Evolutionary conservation across 2,797 vertebrate genomes (phyloP).

Genomic region (Pseudotriccus pelzelni): DNA sequence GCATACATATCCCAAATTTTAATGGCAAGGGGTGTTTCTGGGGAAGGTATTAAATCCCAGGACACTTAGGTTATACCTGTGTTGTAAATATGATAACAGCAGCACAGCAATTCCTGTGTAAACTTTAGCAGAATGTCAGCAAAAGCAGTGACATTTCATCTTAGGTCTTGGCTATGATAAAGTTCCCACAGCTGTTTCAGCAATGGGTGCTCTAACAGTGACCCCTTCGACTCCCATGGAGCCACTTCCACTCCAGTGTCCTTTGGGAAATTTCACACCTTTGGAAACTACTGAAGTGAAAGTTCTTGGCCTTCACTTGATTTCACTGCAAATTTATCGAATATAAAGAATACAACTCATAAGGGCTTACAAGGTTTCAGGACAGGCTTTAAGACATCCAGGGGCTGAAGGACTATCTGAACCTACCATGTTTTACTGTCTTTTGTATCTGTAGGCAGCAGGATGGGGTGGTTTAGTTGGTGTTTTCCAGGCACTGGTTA

Average conservation of each 20-base stretch:
- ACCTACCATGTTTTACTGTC: background rate
- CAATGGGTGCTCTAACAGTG: background rate
- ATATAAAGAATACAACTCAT: background rate
- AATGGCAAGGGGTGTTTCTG: background rate
- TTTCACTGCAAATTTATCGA: background rate
- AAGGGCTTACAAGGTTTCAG: background rate
- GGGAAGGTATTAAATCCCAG: background rate
- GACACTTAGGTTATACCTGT: background rate
- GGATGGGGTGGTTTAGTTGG: background rate
- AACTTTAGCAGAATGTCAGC: background rate
- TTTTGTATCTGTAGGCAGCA: background rate
- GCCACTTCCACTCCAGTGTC: background rate
- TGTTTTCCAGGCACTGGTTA: background rate
- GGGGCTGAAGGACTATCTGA: background rate
- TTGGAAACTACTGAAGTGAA: constrained; percentile 24
- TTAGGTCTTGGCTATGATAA: background rate
- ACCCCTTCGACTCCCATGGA: background rate
- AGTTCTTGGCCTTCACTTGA: background rate
- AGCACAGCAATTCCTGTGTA: background rate
- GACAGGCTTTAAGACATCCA: background rate
- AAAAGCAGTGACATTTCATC: constrained; percentile 25
- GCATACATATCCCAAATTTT: background rate
- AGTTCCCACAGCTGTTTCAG: constrained; percentile 1
- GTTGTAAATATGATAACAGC: background rate
- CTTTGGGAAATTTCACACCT: constrained; percentile 29